Conservation (phyloP, 2,113 vertebrate genomes). For the Pardalotus punctatus region DNA sequence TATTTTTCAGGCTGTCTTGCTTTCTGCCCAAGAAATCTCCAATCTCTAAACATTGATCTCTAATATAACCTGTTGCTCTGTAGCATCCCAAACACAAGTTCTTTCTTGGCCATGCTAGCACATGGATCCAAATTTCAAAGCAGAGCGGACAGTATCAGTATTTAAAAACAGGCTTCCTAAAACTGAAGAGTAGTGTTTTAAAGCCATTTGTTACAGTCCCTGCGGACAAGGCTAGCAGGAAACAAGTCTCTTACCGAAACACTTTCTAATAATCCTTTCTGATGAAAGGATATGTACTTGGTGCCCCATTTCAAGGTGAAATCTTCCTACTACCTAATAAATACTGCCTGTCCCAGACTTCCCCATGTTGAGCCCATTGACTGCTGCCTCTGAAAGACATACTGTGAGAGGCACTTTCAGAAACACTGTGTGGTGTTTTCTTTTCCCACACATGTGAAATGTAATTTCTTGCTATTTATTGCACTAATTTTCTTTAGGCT, state of each 20-base stretch:
- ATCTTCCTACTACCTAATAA: background rate
- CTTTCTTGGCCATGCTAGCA: background rate
- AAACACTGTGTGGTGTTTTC: background rate
- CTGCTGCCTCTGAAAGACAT: background rate
- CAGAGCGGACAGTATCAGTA: background rate
- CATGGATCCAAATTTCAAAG: background rate
- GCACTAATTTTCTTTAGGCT: background rate
- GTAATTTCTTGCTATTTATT: background rate
- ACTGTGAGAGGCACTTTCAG: rapidly evolving
- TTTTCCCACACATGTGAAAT: background rate
- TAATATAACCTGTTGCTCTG: background rate
- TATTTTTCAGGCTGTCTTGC: background rate
- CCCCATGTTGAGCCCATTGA: rapidly evolving
- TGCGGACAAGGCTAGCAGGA: background rate
- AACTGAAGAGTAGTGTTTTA: background rate
- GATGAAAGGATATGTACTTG: background rate
- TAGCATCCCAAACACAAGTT: background rate
- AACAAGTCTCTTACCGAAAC: background rate
- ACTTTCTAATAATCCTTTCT: background rate
- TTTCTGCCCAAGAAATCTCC: background rate
- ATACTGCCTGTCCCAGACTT: background rate
- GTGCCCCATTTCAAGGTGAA: background rate
- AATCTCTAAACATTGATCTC: background rate
- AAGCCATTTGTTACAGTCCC: background rate
- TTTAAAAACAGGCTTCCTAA: background rate